Conservation (phyloP, 2,888 invertebrate species). For the Lepidochitona cinerea region DNA sequence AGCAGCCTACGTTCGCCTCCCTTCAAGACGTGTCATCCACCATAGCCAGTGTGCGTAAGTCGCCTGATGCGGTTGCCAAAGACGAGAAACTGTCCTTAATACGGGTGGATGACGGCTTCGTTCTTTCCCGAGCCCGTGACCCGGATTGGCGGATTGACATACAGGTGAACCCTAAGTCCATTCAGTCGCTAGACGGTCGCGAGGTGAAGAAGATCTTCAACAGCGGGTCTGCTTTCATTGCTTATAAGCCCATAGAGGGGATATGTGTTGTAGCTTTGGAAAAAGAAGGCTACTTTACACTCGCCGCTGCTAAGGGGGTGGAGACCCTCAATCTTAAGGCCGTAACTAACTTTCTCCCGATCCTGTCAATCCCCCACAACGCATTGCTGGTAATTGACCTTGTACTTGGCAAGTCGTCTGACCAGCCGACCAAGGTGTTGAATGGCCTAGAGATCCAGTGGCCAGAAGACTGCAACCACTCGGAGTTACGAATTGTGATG, state of each 20-base stretch:
- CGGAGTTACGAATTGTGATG: no score
- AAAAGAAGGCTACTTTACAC: not conserved
- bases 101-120: not conserved
- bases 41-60: no score
- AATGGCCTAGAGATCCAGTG: no score
- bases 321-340: not conserved
- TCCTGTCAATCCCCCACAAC: no score
- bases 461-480: no score
- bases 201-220: not conserved
- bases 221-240: not conserved
- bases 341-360: not conserved
- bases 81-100: not conserved
- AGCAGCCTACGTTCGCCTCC: no score
- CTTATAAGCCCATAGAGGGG: not conserved
- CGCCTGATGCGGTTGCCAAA: no score
- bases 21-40: no score
- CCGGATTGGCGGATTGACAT: not conserved
- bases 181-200: no score
- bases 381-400: no score
- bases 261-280: not conserved
- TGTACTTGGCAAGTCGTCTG: no score
- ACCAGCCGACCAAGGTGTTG: no score
- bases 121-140: not conserved
- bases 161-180: not conserved
- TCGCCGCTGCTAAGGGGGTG: not conserved